Evolutionary conservation across 2,888 invertebrate species (phyloP), one percentile per base, ranked within the genome.

Genomic region (Dasypolia templi): DNA sequence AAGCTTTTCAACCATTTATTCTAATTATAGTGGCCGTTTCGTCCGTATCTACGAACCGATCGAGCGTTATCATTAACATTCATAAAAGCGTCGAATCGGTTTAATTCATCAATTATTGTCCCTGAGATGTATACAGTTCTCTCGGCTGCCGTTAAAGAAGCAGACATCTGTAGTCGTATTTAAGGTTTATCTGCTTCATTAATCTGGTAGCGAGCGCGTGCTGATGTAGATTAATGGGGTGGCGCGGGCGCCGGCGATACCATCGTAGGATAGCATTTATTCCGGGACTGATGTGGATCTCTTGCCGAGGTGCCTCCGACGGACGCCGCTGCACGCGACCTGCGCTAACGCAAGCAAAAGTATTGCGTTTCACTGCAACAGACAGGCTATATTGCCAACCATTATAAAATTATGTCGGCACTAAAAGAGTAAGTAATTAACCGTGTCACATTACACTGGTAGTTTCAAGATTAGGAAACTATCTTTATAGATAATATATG

Each of bases 171-270:
- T 93, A 94, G 93, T 93, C 92, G 95, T 95, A 95, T 94, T 94
- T 94, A 94, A 94, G 89, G 92, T 92, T 94, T 95, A 96, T 96
- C 96, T 92, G 90, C 92, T 95, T 95, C 95, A 95, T 95, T 95
- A 94, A 96, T 95, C 96, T 93, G 92, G 90, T 92, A 91, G 93
- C 89, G 89, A 91, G 93, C 95, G 93, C 94, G 95, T 95, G 95
- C 93, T 95, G 96, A 96, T 96, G 95, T 94, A 95, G 95, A 96
- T 95, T 94, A 95, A 95, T 95, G 94, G 92, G 93, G 95, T 94
- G 94, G 93, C 94, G 89, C 91, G 89, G 92, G 91, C 92, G 93
- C 90, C 90, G 88, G 86, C 84, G 95, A 95, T 95, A 94, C 90
- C 91, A 94, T 95, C 95, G 91, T 87, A 86, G 91, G 93, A 93